Evolutionary conservation across 2,113 vertebrate species (phyloP).

Genomic region (Sinosuthora webbiana): DNA sequence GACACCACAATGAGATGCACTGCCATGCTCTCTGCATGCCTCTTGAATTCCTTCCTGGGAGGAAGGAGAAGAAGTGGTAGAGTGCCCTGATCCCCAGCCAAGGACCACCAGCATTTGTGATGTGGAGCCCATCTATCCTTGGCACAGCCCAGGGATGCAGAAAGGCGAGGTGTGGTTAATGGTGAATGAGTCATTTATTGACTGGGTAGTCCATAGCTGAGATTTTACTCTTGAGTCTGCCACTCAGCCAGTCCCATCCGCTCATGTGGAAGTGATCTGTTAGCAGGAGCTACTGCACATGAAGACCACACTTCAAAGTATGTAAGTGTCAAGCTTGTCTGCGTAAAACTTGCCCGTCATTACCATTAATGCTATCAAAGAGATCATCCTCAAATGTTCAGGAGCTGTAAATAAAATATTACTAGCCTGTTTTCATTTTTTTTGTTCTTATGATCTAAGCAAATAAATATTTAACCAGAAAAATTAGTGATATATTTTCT

Average conservation of each 20-base stretch:
- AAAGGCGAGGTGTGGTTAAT: accelerated
- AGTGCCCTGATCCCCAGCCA: neutral
- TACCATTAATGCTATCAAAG: neutral
- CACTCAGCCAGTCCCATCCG: neutral
- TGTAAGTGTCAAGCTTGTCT: neutral
- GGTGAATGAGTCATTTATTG: neutral
- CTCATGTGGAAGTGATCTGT: neutral
- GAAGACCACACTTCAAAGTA: neutral
- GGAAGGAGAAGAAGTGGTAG: neutral
- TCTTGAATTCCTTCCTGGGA: neutral
- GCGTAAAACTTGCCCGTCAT: neutral
- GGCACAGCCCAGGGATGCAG: neutral
- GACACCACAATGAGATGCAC: too few species aligned
- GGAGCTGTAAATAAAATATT: neutral
- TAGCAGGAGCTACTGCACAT: neutral
- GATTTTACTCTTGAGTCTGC: neutral
- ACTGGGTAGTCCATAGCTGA: neutral
- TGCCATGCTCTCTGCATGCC: neutral
- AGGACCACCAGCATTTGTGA: accelerated
- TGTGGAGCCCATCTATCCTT: neutral
- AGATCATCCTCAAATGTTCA: neutral
- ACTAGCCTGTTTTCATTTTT: neutral
- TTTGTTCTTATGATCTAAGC: neutral
- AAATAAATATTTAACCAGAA: neutral
- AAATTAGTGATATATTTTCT: neutral